Conservation (phyloP, 2,113 vertebrate genomes). For the Lepisosteus osseus region DNA sequence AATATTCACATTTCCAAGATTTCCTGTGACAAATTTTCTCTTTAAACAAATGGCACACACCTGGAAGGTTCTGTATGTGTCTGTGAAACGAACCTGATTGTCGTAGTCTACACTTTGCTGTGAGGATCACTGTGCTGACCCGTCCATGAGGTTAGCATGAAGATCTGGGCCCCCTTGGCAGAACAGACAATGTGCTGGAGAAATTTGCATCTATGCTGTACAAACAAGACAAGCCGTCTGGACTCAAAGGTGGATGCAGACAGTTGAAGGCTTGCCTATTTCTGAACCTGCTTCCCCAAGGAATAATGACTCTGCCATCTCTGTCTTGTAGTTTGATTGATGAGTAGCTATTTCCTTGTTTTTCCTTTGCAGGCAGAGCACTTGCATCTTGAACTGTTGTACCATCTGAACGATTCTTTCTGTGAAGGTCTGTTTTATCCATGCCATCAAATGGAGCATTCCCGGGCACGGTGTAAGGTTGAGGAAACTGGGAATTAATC, state of each 20-base stretch:
- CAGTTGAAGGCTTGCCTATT: slow-evolving; percentile 31
- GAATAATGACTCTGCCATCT: slow-evolving; percentile 27
- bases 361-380: slow-evolving; percentile 40
- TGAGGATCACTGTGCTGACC: slow-evolving; percentile 8
- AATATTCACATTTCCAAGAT: too few relatives aligned
- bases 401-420: slow-evolving; percentile 40
- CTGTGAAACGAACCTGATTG: too few relatives aligned
- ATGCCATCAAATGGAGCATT: slow-evolving; percentile 34
- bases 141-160: background rate
- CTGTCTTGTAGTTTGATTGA: slow-evolving; percentile 52
- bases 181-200: background rate
- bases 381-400: slow-evolving; percentile 36
- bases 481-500: background rate
- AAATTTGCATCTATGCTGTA: slow-evolving; percentile 20
- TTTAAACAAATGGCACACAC: too few relatives aligned
- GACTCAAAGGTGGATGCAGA: slow-evolving; percentile 29
- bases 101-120: too few relatives aligned
- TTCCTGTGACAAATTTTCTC: slow-evolving; percentile 35
- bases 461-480: slow-evolving; percentile 4
- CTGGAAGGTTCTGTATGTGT: too few relatives aligned
- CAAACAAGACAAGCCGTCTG: slow-evolving; percentile 22
- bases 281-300: slow-evolving; percentile 22
- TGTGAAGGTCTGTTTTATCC: slow-evolving; percentile 38
- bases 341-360: slow-evolving; percentile 59
- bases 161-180: background rate